Percentiles rank a stretch among this genome's conserved stretches.
phyloP scores from a whole-genome alignment of 2,888 invertebrate genomes.

The Parapristionchus giblindavisi region DNA sequence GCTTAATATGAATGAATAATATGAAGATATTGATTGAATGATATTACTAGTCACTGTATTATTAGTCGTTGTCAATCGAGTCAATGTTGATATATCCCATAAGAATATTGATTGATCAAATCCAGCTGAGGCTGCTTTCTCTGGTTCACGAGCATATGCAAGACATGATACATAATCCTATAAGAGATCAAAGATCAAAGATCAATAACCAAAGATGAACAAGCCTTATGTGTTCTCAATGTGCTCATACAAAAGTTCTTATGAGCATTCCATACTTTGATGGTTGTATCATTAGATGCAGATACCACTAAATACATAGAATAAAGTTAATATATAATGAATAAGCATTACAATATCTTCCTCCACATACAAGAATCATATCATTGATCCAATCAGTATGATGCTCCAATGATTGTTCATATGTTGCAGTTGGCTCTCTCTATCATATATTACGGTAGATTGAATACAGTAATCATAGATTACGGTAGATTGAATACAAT shows the following conservation, averaged over 20 bases:
- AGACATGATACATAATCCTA: constrained; percentile 94
- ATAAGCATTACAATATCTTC: constrained; percentile 82
- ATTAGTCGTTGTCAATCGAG: constrained; percentile 95
- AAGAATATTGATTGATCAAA: constrained; percentile 94
- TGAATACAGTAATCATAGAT: too few species aligned
- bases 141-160: constrained; percentile 95
- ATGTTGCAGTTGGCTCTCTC: constrained; percentile 73
- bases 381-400: constrained; percentile 99
- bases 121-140: constrained; percentile 89
- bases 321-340: neutral
- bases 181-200: constrained; percentile 1
- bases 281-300: constrained; percentile 97
- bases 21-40: neutral
- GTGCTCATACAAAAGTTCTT: constrained; percentile 99
- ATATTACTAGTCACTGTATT: constrained; percentile 91
- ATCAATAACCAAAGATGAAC: neutral
- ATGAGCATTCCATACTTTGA: constrained; percentile 99
- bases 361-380: constrained; percentile 94
- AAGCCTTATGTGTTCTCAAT: constrained; percentile 83
- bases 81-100: constrained; percentile 98
- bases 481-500: too few species aligned
- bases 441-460: too few species aligned
- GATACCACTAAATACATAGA: constrained; percentile 82
- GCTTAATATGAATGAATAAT: constrained; percentile 74
- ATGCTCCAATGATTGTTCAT: constrained; percentile 96